Base-by-base conservation (phyloP, 2,888 invertebrate species). In the Drosophila setosimentum region DNA sequence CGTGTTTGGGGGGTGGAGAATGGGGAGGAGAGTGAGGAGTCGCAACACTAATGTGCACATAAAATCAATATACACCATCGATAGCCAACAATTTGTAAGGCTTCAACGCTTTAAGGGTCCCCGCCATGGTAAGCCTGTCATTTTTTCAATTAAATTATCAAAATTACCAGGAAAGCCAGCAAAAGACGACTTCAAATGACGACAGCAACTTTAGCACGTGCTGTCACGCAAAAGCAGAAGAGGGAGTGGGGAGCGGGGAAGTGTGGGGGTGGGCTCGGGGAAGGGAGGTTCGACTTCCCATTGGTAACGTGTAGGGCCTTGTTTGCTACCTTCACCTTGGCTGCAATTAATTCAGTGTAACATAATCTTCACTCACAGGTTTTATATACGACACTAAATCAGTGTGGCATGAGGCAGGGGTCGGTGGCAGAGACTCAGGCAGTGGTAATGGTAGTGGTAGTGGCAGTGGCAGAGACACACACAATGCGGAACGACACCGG, bases 301-400 rank as follows among this genome's bases (percentile, higher is more conserved):
- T 51, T 32, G 61, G 30, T 49, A 70, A 60, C 45, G 16, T 40
- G 75, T 48, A 58, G 65, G 53, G 65, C 45, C 51, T 10, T 11
- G 57, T 57, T 57, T 68, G 79, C 64, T 87, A 87, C 85, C 87
- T 87, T 83, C 83, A 89, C 87, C 87, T 87, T 89, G 81, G 71
- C 79, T 79, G 90, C 91, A 89, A 89, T 89, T 91, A 89, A 91
- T 89, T 89, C 83, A 85, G 83, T 55, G 89, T 91, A 91, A 89
- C 88, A 89, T 88, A 89, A 90, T 91, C 90, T 87, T 87, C 87
- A 89, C 89, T 89, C 89, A 89, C 89, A 82, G 81, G 77, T 89
- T 89, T 89, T 84, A 81, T 89, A 87, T 87, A 24, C 45, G 89
- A 87, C 89, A 87, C 87, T 89, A 87, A 87, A 87, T 87, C 87